A percentile compares a stretch with the other conserved stretches of the same genome.
phyloP scores from a whole-genome alignment of 1,140 invertebrate genomes.

The Bombus turneri region DNA sequence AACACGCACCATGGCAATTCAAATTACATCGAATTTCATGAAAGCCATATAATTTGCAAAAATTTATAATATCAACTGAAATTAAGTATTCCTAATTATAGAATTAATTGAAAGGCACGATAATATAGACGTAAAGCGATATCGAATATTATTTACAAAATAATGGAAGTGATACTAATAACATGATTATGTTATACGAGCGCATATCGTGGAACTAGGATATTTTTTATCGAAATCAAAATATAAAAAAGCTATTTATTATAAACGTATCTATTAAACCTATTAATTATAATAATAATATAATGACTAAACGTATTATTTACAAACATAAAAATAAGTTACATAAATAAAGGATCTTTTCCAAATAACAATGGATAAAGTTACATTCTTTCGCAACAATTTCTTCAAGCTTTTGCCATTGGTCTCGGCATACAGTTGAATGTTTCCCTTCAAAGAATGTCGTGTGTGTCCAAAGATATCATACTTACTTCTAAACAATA shows the following conservation, averaged over 20 bases:
- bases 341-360: no score
- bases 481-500: background rate
- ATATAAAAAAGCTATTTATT: no score
- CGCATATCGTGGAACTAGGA: no score
- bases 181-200: no score
- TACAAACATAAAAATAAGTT: no score
- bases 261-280: no score
- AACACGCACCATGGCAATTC: background rate
- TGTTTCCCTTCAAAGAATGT: background rate
- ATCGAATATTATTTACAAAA: background rate
- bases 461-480: background rate
- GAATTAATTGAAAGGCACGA: background rate
- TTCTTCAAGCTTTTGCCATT: background rate
- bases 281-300: no score
- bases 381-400: background rate
- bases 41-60: background rate
- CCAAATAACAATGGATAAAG: background rate
- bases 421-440: background rate
- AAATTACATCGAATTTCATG: background rate
- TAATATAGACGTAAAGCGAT: background rate
- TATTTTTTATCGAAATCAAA: no score
- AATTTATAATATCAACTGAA: background rate
- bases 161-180: no score
- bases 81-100: background rate
- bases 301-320: no score